A percentile compares a stretch with the other conserved stretches of the same genome.
phyloP scores from a whole-genome alignment of 2,888 invertebrate genomes.

The Dynastes hyllus region DNA sequence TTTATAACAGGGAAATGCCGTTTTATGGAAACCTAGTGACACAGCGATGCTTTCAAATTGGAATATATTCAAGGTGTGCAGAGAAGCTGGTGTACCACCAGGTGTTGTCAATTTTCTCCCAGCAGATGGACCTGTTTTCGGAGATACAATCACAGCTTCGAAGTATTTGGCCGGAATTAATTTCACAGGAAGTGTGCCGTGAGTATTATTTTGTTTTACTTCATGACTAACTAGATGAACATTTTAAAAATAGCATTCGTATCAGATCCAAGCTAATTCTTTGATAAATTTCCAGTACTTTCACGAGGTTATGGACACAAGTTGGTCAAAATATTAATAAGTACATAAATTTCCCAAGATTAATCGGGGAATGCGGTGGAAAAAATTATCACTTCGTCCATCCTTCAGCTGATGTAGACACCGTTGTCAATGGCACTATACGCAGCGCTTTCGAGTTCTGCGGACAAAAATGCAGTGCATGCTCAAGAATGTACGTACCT shows the following conservation, averaged over 20 bases:
- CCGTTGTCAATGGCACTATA: slow-evolving; percentile 89
- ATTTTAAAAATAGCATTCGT: too few relatives aligned
- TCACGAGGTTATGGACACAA: slow-evolving; percentile 93
- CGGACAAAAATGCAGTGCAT: slow-evolving; percentile 99
- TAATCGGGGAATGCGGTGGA: slow-evolving; percentile 98
- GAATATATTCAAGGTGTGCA: slow-evolving; percentile 92
- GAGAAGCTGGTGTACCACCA: slow-evolving; percentile 96
- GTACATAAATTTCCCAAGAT: slow-evolving; percentile 92
- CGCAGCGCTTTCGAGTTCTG: slow-evolving; percentile 96
- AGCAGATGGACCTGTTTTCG: slow-evolving; percentile 96
- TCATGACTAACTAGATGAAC: too few relatives aligned
- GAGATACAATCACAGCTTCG: slow-evolving; percentile 89
- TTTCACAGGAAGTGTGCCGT: slow-evolving; percentile 98
- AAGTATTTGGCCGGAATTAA: slow-evolving; percentile 94
- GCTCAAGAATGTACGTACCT: slow-evolving; percentile 97
- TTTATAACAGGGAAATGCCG: slow-evolving; percentile 89
- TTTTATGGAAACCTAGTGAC: slow-evolving; percentile 99
- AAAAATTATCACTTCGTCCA: slow-evolving; percentile 99
- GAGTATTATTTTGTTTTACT: slow-evolving; percentile 65
- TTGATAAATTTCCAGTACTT: slow-evolving; percentile 78
- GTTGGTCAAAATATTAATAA: slow-evolving; percentile 90
- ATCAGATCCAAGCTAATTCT: background rate
- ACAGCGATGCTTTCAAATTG: slow-evolving; percentile 97
- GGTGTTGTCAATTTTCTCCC: slow-evolving; percentile 99
- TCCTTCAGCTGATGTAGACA: slow-evolving; percentile 87